Evolutionary conservation across 2,113 vertebrate genomes (phyloP).

Genomic region (Sciurus niger): DNA sequence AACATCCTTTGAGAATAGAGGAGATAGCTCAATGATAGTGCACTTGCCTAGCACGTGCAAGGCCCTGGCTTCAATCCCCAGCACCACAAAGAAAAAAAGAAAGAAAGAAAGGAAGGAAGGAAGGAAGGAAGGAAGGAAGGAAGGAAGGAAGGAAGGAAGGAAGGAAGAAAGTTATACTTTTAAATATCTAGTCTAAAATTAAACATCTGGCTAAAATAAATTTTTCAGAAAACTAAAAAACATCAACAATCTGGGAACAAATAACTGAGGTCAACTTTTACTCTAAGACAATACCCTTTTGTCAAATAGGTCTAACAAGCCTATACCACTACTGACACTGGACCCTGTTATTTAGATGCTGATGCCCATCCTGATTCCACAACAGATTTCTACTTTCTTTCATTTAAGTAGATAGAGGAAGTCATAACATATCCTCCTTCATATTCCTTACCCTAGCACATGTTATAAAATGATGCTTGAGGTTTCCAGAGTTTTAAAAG

Average conservation of each 20-base stretch:
- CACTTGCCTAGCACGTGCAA: neutral
- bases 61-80: neutral
- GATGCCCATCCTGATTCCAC: neutral
- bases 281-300: neutral
- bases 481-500: conserved; percentile 13
- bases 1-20: neutral
- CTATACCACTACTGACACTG: neutral
- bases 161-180: neutral
- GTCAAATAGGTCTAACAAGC: neutral
- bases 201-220: neutral
- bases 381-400: neutral
- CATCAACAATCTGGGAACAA: neutral
- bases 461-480: conserved; percentile 4
- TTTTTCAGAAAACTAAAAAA: neutral
- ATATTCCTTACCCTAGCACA: neutral
- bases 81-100: neutral
- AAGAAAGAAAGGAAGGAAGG: too few species aligned
- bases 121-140: too few species aligned
- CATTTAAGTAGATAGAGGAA: neutral
- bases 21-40: neutral
- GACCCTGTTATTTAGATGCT: neutral
- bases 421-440: neutral
- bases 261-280: conserved; percentile 19
- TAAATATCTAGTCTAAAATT: neutral
- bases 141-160: too few species aligned